phyloP scores from a whole-genome alignment of 2,113 vertebrate genomes.

The Sylvicapra grimmia region DNA sequence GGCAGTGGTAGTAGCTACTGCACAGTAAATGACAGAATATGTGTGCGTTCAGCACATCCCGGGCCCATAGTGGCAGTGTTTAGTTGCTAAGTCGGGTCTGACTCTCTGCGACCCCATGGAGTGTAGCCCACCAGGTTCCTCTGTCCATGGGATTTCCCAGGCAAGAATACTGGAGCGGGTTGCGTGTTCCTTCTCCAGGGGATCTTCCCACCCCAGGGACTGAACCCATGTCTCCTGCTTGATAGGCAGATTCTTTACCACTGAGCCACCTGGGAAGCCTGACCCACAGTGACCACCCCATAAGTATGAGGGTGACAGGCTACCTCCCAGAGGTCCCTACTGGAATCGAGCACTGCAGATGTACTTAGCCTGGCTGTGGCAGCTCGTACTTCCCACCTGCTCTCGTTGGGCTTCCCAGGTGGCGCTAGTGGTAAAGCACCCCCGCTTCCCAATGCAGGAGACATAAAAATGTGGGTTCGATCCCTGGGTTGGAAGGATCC shows the following conservation, averaged over 20 bases:
- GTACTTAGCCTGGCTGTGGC: background rate
- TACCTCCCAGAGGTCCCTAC: background rate
- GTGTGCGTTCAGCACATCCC: background rate
- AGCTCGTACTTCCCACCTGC: background rate
- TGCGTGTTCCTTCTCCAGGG: background rate
- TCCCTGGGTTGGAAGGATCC: background rate
- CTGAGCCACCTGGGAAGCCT: background rate
- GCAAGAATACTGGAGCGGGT: background rate
- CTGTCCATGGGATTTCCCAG: background rate
- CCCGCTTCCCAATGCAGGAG: background rate
- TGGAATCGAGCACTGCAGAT: background rate
- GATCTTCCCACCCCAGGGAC: background rate
- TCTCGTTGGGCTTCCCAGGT: background rate
- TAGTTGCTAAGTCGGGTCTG: background rate
- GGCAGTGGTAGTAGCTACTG: background rate
- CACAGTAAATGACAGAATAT: background rate
- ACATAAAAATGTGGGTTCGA: background rate
- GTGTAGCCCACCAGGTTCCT: background rate
- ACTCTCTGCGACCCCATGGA: background rate
- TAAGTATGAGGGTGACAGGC: background rate
- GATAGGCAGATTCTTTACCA: background rate
- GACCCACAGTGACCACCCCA: rapidly evolving
- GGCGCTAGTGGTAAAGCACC: background rate
- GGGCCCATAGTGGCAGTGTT: background rate
- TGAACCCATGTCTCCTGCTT: background rate